These are phyloP conservation scores for Hepsetus odoe DNA, from an alignment of 2,113 vertebrate genomes.

Conservation along the genomic window DNA sequence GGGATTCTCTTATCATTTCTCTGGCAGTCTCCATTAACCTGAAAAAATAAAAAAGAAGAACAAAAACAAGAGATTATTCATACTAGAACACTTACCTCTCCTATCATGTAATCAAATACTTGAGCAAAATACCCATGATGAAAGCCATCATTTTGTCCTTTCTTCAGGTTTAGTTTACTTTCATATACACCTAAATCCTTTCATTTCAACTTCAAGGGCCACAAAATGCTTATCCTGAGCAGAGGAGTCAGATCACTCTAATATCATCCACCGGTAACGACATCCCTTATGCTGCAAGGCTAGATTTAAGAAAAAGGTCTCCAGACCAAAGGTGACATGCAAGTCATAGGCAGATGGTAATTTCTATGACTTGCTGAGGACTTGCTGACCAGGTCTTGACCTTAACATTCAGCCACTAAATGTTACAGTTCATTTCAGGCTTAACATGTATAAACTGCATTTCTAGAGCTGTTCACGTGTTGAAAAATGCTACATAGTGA, in stretches of 20 bases:
- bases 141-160: background rate
- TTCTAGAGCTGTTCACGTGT: background rate
- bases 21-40: slow-evolving; percentile 97
- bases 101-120: background rate
- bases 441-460: background rate
- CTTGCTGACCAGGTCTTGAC: background rate
- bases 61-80: background rate
- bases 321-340: background rate
- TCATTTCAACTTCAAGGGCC: background rate
- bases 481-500: background rate
- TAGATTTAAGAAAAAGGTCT: background rate
- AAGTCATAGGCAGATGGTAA: background rate
- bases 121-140: background rate
- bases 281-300: background rate
- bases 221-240: background rate
- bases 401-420: background rate
- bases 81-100: background rate
- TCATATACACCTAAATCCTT: background rate
- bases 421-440: background rate
- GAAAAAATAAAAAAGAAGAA: slow-evolving; percentile 15
- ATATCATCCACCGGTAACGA: background rate
- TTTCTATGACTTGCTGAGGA: background rate
- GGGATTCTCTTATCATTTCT: slow-evolving; percentile 95
- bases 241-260: background rate
- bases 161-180: background rate